phyloP scores from a whole-genome alignment of 2,888 invertebrate genomes.

The Liopterus haemorrhoidalis region DNA sequence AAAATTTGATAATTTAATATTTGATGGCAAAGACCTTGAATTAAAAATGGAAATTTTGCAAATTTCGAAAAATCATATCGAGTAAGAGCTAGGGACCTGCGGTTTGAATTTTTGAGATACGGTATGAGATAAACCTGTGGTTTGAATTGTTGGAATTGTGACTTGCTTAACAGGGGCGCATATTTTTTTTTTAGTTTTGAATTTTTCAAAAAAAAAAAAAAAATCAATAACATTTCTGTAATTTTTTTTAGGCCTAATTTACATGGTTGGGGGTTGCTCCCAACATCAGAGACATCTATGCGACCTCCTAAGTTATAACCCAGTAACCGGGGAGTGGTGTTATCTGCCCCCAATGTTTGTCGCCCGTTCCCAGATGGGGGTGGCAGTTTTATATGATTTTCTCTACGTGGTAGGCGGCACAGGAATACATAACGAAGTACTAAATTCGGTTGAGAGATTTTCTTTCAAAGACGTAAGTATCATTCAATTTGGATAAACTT shows the following conservation, averaged over 20 bases:
- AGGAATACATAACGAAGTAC: constrained; percentile 71
- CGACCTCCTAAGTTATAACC: constrained; percentile 75
- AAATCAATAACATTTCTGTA: background rate
- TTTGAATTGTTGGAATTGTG: too few species aligned
- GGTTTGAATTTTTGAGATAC: too few species aligned
- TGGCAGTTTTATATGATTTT: constrained; percentile 74
- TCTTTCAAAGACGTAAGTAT: constrained; percentile 65
- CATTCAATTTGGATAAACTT: constrained; percentile 4
- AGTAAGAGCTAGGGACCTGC: too few species aligned
- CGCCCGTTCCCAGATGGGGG: constrained; percentile 82
- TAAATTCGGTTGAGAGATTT: constrained; percentile 77
- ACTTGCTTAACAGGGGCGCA: too few species aligned
- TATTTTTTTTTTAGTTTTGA: too few species aligned
- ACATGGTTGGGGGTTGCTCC: constrained; percentile 87
- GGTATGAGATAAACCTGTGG: too few species aligned
- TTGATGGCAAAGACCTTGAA: too few species aligned
- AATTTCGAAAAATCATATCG: too few species aligned
- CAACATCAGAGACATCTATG: constrained; percentile 71
- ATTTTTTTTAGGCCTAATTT: constrained; percentile 63
- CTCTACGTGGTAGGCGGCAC: constrained; percentile 88
- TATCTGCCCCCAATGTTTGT: constrained; percentile 70
- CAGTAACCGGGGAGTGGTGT: constrained; percentile 74
- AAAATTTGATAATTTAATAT: too few species aligned
- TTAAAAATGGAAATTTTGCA: too few species aligned
- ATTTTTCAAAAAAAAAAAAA: too few species aligned